Evolutionary conservation across 92 coral and sea anemone genomes (phyloP), one percentile per base, ranked within the genome.

Genomic region (Epizoanthus ramosus): DNA sequence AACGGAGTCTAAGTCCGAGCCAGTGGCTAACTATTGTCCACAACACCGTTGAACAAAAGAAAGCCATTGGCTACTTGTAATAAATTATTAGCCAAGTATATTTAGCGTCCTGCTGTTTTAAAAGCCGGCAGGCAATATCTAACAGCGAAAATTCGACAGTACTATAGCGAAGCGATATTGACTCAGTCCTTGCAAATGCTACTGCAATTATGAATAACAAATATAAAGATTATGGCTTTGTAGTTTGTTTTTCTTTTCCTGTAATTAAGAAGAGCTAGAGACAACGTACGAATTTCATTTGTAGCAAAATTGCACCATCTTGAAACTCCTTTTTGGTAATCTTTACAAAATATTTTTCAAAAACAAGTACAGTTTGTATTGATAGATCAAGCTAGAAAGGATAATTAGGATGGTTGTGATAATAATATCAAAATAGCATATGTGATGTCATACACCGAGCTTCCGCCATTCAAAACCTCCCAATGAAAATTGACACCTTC

Each of bases 401-500:
- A 8, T 10, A 23, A 19, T 16, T 25, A 22, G 54, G 14, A 12
- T 14, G 16, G 50, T 7, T 17, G 18, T 58, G 45, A 28, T 43
- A 63, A 60, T 37, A 21, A 57, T 31, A 72, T 58, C 77, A 14
- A n/a, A 72, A 22, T 72, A 50, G 16, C 1, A 45, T 18, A 53
- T 35, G 23, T 60, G 70, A 43, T 63, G 82, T 60, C 71, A 77
- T 23, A 33, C n/a, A 43, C 43, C 25, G 1, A n/a, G 22, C 22
- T 41, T 67, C 72, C 72, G 72, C 72, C 72, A 67, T 31, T 67
- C 21, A 25, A 13, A 24, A 23, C 69, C 39, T 64, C 35, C 69
- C 69, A 25, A 64, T 64, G 72, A 14, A 67, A 67, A 67, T 31
- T 39, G 25, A 37, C 33, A 18, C 75, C 75, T 71, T 71, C 23